phyloP scores from a whole-genome alignment of 2,797 vertebrate species.

The Tinamus major region DNA sequence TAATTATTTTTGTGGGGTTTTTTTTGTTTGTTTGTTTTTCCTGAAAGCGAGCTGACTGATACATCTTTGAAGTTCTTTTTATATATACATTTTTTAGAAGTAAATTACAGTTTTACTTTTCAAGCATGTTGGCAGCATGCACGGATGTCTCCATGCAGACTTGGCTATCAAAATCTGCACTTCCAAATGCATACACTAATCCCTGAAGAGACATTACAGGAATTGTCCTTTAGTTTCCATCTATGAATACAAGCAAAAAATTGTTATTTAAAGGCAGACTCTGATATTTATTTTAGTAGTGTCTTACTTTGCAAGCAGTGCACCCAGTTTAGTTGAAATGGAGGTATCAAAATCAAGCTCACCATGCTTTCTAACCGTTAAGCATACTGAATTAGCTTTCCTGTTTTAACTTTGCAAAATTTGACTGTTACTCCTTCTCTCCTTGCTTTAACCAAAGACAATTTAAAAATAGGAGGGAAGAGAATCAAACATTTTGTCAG shows the following conservation, averaged over 20 bases:
- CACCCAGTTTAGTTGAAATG: neutral
- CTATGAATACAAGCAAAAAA: neutral
- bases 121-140: slow-evolving; percentile 30
- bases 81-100: neutral
- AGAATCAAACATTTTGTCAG: neutral
- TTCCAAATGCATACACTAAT: neutral
- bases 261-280: neutral
- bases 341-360: neutral
- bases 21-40: slow-evolving; percentile 72
- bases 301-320: neutral
- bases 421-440: neutral
- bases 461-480: neutral
- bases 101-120: slow-evolving; percentile 61
- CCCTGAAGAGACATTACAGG: neutral
- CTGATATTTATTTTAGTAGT: neutral
- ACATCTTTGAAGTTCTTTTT: slow-evolving; percentile 57
- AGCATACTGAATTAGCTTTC: neutral
- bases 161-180: slow-evolving; percentile 13
- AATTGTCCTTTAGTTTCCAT: neutral
- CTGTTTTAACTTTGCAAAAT: neutral
- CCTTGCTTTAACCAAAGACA: neutral
- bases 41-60: slow-evolving; percentile 65
- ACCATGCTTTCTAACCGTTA: neutral
- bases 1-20: slow-evolving; percentile 71
- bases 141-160: slow-evolving; percentile 6